Conservation (phyloP, 2,113 vertebrate genomes). For the Microtus montanus region DNA sequence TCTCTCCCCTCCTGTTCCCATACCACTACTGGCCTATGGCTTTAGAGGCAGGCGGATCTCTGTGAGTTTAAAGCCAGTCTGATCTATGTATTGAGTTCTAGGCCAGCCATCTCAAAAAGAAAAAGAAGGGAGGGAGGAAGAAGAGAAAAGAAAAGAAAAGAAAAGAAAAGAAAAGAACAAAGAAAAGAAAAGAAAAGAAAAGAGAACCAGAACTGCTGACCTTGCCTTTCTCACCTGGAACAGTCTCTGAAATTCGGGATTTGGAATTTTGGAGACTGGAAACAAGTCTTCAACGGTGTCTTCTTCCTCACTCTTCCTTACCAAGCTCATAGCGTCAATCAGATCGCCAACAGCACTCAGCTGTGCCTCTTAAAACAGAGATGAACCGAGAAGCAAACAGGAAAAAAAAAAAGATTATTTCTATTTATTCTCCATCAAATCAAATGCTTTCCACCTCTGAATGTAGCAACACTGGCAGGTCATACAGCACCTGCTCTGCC, state of each 20-base stretch:
- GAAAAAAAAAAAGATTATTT: conserved; percentile 50
- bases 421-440: not conserved
- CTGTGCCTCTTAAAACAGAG: conserved; percentile 87
- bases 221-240: conserved; percentile 91
- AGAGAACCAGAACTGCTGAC: not conserved
- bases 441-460: not conserved
- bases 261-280: conserved; percentile 92
- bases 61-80: too few relatives aligned
- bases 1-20: not conserved
- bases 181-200: fast-evolving
- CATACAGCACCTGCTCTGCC: not conserved
- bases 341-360: conserved; percentile 91
- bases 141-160: too few relatives aligned
- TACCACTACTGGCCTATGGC: not conserved
- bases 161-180: too few relatives aligned
- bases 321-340: conserved; percentile 96
- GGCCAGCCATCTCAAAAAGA: too few relatives aligned
- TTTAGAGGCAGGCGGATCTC: not conserved
- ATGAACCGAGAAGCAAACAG: conserved; percentile 52
- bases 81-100: too few relatives aligned
- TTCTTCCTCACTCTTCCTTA: conserved; percentile 87
- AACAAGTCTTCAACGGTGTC: conserved; percentile 89
- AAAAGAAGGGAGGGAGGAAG: not conserved
- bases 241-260: conserved; percentile 95
- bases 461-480: not conserved